Percentiles rank a stretch among this genome's conserved stretches.
These are phyloP conservation scores for Metopolophium dirhodum DNA, from an alignment of 1,140 invertebrate genomes.

Conservation along the genomic window DNA sequence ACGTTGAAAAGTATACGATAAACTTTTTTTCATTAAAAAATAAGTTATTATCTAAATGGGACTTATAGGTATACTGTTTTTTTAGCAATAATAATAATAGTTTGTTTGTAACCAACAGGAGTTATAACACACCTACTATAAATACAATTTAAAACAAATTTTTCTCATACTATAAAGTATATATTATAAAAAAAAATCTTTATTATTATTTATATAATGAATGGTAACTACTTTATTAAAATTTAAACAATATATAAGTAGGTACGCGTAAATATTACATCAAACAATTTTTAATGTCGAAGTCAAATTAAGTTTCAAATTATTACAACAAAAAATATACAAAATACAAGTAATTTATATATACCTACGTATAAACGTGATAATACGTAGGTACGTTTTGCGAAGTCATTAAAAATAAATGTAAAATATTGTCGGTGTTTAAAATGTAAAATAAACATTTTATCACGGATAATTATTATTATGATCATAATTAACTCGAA, in stretches of 20 bases:
- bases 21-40: not conserved
- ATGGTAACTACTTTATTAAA: not conserved
- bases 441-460: conserved; percentile 22
- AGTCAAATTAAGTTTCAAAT: not conserved
- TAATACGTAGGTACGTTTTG: not conserved
- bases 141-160: not conserved
- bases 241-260: not conserved
- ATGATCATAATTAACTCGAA: not conserved
- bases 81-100: no score
- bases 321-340: not conserved
- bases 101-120: no score
- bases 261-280: not conserved
- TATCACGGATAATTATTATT: not conserved
- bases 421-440: not conserved
- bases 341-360: not conserved
- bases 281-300: not conserved
- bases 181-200: not conserved
- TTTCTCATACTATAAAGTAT: not conserved
- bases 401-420: conserved; percentile 4
- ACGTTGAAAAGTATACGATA: not conserved
- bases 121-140: no score
- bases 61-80: no score
- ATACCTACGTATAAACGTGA: not conserved
- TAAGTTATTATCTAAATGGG: not conserved
- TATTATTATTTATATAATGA: not conserved